Conservation (phyloP, 2,888 invertebrate species). For the Camponotus fellah region DNA sequence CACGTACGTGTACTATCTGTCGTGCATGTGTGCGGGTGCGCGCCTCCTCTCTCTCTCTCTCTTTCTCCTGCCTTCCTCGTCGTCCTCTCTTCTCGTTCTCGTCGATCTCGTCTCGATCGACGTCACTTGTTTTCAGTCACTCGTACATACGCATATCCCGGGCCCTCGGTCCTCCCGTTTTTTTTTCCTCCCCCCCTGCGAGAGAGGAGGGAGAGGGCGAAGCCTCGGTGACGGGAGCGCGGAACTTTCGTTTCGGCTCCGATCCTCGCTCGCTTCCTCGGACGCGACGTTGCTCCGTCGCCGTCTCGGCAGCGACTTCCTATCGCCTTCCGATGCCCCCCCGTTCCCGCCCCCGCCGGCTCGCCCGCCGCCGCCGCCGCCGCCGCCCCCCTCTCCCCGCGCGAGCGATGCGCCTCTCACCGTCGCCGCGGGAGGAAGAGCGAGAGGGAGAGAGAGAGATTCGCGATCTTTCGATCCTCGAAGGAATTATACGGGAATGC, state of each 20-base stretch:
- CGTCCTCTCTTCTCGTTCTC: not conserved
- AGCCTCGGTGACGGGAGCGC: slow-evolving; percentile 37
- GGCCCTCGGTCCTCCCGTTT: not conserved
- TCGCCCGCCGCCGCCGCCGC: not conserved
- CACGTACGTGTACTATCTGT: not conserved
- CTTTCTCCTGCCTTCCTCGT: not conserved
- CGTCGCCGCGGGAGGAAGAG: not conserved
- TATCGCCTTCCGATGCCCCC: slow-evolving; percentile 42
- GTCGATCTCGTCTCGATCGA: slow-evolving; percentile 51
- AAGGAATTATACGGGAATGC: slow-evolving; percentile 16
- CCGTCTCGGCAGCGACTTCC: slow-evolving; percentile 61
- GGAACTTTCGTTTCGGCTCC: slow-evolving; percentile 26
- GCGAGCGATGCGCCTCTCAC: slow-evolving; percentile 28
- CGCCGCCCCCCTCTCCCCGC: not conserved
- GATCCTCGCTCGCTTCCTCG: not conserved
- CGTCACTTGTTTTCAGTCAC: slow-evolving; percentile 66
- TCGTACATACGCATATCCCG: slow-evolving; percentile 6
- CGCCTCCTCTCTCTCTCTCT: not conserved
- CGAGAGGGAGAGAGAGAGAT: slow-evolving; percentile 4
- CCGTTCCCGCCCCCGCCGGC: slow-evolving; percentile 16
- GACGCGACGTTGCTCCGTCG: slow-evolving; percentile 23
- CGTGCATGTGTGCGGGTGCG: not conserved
- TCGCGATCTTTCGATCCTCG: slow-evolving; percentile 28
- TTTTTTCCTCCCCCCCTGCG: not conserved
- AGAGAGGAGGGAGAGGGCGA: slow-evolving; percentile 24